Base-by-base conservation (phyloP, 2,888 invertebrate species). In the Drosophila conformis region DNA sequence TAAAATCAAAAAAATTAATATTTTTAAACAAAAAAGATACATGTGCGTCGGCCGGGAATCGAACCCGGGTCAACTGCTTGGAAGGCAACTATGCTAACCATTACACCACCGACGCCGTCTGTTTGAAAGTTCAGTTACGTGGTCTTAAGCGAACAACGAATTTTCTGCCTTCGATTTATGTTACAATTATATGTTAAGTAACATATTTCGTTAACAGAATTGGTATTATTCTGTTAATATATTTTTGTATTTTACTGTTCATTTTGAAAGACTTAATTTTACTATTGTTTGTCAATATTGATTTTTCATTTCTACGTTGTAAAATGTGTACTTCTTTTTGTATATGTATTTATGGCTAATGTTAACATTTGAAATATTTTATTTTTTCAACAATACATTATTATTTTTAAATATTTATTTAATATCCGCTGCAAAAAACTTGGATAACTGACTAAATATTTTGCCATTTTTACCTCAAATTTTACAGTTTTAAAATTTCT, bases 41-140 rank as follows among this genome's bases (percentile, higher is more conserved):
- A 3, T 77, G 78, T 91, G 92, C 91, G 92, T 91, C 85, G 91
- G 91, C 91, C 91, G 91, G 91, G 91, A 91, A 91, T 91, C 91
- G 91, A 91, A 91, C 91, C 91, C 91, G 91, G 91, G 91, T 91
- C 91, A 91, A 92, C 91, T 91, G 91, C 91, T 91, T 91, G 91
- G 91, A 91, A 91, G 91, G 91, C 91, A 91, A 91, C 91, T 91
- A 92, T 91, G 91, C 91, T 91, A 86, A 92, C 91, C 91, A 92
- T 92, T 92, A 91, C 91, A 91, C 91, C 91, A 91, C 91, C 91
- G 90, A 91, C 91, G 92, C 91, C 73, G 29, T 35, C 2, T 2
- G 0, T 0, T 0, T 0, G 0, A 0, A 0, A 0, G 2, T 4
- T 29, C n/a, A 29, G 10, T n/a, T 52, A 1, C 29, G 11, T 7